phyloP scores from a whole-genome alignment of 2,888 invertebrate genomes.

The Buathra laborator region DNA sequence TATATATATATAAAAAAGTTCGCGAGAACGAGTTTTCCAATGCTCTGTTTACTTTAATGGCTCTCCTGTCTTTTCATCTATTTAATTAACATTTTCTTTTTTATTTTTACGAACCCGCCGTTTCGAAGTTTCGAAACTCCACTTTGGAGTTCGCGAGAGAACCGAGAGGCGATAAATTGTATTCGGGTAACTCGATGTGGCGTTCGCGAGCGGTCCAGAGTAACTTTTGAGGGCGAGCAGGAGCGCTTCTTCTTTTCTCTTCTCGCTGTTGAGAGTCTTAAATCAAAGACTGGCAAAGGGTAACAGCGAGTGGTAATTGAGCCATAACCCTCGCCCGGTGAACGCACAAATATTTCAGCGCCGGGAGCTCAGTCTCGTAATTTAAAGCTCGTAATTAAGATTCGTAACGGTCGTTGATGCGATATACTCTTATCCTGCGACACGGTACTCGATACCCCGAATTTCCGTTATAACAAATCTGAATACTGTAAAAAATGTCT shows the following conservation, averaged over 20 bases:
- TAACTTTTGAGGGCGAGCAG: slow-evolving; percentile 65
- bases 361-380: slow-evolving; percentile 79
- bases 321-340: slow-evolving; percentile 82
- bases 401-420: slow-evolving; percentile 67
- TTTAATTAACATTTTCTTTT: background rate
- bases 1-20: background rate
- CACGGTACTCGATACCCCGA: slow-evolving; percentile 14
- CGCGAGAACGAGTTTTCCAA: background rate
- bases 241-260: slow-evolving; percentile 57
- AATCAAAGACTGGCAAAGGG: slow-evolving; percentile 81
- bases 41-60: background rate
- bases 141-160: slow-evolving; percentile 35
- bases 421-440: background rate
- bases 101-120: background rate
- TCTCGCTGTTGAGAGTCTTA: slow-evolving; percentile 68
- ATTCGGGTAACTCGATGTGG: slow-evolving; percentile 47
- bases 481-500: background rate
- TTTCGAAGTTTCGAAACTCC: background rate
- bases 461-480: background rate
- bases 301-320: slow-evolving; percentile 83
- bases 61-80: background rate
- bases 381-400: slow-evolving; percentile 82
- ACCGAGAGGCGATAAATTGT: slow-evolving; percentile 53
- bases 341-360: slow-evolving; percentile 83
- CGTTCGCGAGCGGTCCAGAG: slow-evolving; percentile 14